Conservation (phyloP, 1,140 invertebrate genomes). For the Aplysia californica region DNA sequence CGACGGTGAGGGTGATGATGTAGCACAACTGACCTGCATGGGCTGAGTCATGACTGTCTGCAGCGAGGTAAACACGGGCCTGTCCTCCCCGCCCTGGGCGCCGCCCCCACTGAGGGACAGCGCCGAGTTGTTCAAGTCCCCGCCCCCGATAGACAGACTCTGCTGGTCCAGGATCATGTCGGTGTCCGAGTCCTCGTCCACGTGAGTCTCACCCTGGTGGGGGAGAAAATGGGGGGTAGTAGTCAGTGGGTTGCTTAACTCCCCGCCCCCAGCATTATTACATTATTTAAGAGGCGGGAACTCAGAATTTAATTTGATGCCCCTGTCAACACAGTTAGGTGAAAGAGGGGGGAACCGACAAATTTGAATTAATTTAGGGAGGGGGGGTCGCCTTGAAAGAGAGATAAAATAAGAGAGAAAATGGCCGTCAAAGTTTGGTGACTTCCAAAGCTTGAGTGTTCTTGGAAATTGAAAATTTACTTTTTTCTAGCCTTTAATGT, state of each 20-base stretch:
- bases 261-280: neutral
- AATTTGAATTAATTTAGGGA: too few species aligned
- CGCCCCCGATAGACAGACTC: conserved; percentile 62
- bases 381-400: too few species aligned
- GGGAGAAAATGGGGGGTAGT: neutral
- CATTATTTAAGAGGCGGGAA: neutral
- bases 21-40: neutral
- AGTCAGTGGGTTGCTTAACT: neutral
- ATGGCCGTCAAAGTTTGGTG: too few species aligned
- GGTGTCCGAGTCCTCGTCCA: conserved; percentile 81
- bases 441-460: too few species aligned
- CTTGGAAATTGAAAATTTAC: too few species aligned
- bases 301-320: too few species aligned
- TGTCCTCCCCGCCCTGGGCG: conserved; percentile 7
- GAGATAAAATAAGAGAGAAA: too few species aligned
- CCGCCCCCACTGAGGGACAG: neutral
- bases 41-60: conserved; percentile 16
- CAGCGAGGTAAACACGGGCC: neutral
- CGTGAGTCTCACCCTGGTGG: conserved; percentile 20
- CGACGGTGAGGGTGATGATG: neutral
- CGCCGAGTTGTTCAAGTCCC: too few species aligned
- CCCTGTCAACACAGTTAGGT: too few species aligned
- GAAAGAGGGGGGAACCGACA: too few species aligned
- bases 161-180: conserved; percentile 86
- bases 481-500: too few species aligned